Evolutionary conservation across 2,888 invertebrate genomes (phyloP).

Genomic region (Phoronis australis): DNA sequence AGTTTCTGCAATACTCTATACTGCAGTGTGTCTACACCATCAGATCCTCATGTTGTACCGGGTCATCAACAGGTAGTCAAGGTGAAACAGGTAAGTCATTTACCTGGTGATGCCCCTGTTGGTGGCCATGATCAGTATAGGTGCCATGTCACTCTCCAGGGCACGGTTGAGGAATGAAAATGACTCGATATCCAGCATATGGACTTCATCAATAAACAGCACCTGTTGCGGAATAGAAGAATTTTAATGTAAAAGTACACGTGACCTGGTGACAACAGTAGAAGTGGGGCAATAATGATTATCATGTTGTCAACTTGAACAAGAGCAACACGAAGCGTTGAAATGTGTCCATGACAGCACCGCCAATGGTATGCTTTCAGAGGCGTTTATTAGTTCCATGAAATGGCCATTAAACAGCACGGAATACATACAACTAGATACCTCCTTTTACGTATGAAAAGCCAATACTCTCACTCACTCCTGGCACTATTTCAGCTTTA

Average conservation of each 20-base stretch:
- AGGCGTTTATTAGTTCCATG: too few species aligned
- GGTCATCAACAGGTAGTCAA: too few species aligned
- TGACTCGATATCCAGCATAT: conserved; percentile 99
- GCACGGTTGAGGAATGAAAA: conserved; percentile 97
- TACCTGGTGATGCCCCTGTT: conserved; percentile 80
- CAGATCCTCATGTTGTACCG: too few species aligned
- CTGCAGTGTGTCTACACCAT: too few species aligned
- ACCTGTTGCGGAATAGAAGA: too few species aligned
- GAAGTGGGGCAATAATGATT: background rate
- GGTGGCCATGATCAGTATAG: conserved; percentile 97
- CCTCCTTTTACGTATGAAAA: background rate
- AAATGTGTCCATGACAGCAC: too few species aligned
- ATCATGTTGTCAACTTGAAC: background rate
- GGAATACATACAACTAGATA: too few species aligned
- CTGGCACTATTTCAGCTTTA: conserved; percentile 97
- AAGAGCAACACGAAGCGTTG: too few species aligned
- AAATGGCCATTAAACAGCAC: too few species aligned
- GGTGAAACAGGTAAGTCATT: too few species aligned
- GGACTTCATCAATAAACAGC: conserved; percentile 93
- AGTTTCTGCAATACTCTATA: too few species aligned
- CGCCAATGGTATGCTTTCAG: too few species aligned
- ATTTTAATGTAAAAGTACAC: background rate
- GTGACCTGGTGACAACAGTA: background rate
- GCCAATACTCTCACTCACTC: conserved; percentile 58
- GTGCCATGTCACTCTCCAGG: conserved; percentile 93